Evolutionary conservation across 2,888 invertebrate genomes (phyloP).

Genomic region (Tachina grossa): DNA sequence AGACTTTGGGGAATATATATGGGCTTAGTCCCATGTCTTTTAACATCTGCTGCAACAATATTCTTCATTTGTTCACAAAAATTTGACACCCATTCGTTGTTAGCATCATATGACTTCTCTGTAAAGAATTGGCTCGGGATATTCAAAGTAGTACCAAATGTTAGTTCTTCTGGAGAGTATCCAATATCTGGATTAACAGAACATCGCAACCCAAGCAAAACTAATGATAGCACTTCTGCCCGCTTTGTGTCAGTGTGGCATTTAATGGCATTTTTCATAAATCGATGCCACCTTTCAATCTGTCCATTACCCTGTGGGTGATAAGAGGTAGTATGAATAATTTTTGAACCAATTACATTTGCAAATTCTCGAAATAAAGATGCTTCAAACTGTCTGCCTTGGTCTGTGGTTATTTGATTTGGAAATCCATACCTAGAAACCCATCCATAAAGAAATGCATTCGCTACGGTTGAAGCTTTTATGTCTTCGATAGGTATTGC

Average conservation of each 20-base stretch:
- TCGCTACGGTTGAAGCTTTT: conserved; percentile 18
- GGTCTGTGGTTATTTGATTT: conserved; percentile 5
- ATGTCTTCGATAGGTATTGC: conserved; percentile 29
- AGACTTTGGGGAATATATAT: too few relatives aligned
- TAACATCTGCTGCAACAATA: neutral
- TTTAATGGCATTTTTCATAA: conserved; percentile 24
- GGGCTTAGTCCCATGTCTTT: neutral
- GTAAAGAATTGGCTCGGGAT: conserved; percentile 39
- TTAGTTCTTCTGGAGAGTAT: conserved; percentile 16
- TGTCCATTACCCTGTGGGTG: conserved; percentile 31
- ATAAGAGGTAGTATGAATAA: conserved; percentile 26
- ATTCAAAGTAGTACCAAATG: conserved; percentile 14
- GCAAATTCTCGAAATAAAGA: conserved; percentile 26
- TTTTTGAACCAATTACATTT: conserved; percentile 26
- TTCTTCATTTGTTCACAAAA: neutral
- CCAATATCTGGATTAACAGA: conserved; percentile 26
- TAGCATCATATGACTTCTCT: neutral
- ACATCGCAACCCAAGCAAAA: conserved; percentile 22
- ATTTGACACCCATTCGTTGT: neutral
- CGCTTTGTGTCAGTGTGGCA: conserved; percentile 3
- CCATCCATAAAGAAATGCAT: conserved; percentile 34
- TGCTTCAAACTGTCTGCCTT: conserved; percentile 15
- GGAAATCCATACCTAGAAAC: conserved; percentile 15
- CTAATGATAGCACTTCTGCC: conserved; percentile 11
- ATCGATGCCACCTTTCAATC: conserved; percentile 34